These are phyloP conservation scores for Tokudaia muenninki DNA, from an alignment of 2,797 vertebrate genomes.

Conservation along the genomic window DNA sequence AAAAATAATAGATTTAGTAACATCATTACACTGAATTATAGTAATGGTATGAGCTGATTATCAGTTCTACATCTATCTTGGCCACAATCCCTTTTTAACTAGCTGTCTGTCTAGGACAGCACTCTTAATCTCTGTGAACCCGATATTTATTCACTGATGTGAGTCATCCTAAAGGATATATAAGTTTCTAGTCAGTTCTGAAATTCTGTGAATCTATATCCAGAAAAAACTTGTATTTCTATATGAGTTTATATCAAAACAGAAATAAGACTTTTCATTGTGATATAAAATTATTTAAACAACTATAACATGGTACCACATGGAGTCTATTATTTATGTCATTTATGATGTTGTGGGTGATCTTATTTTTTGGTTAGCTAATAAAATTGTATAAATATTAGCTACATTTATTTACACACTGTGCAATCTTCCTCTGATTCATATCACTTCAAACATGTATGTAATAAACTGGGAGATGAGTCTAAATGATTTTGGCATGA, in stretches of 20 bases:
- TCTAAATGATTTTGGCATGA: conserved; percentile 32
- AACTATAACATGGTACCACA: neutral
- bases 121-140: neutral
- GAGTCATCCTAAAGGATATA: neutral
- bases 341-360: neutral
- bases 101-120: neutral
- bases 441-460: neutral
- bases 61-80: neutral
- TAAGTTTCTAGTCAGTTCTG: neutral
- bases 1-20: conserved; percentile 4
- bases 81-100: neutral
- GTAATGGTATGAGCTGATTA: neutral
- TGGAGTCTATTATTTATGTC: neutral
- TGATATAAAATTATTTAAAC: conserved; percentile 30
- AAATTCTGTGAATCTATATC: neutral
- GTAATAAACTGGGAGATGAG: neutral
- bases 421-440: neutral
- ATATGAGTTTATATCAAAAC: neutral
- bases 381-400: neutral
- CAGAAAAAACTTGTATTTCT: conserved; percentile 18
- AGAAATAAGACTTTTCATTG: neutral
- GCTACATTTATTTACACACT: conserved; percentile 22
- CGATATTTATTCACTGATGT: neutral
- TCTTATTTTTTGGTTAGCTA: neutral
- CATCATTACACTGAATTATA: conserved; percentile 3